phyloP scores from a whole-genome alignment of 2,888 invertebrate genomes.

The Nipponacmea schrenckii region DNA sequence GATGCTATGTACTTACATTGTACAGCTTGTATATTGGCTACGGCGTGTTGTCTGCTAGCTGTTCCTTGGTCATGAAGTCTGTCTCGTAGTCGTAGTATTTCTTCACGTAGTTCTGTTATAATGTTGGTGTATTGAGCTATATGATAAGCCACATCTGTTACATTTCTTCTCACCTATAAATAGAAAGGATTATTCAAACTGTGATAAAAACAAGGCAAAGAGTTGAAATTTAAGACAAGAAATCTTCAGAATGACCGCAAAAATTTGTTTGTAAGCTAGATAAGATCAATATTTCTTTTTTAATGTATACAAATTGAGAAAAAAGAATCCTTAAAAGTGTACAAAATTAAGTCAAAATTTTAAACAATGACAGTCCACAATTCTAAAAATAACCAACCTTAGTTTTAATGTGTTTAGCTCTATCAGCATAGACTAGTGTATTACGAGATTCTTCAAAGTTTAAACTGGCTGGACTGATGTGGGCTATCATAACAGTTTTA shows the following conservation, averaged over 20 bases:
- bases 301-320: no score
- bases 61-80: slow-evolving; percentile 53
- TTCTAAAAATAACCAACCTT: slow-evolving; percentile 73
- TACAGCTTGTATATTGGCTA: slow-evolving; percentile 54
- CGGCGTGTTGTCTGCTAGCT: slow-evolving; percentile 41
- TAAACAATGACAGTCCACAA: background rate
- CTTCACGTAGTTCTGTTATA: slow-evolving; percentile 84
- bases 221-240: no score
- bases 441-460: slow-evolving; percentile 93
- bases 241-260: no score
- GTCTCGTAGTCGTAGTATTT: slow-evolving; percentile 73
- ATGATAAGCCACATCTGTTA: slow-evolving; percentile 79
- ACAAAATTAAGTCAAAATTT: background rate
- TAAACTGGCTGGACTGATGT: slow-evolving; percentile 84
- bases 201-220: no score
- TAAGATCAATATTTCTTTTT: no score
- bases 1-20: slow-evolving; percentile 45
- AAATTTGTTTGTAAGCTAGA: no score
- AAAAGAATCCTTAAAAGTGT: no score
- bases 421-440: slow-evolving; percentile 91
- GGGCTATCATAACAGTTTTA: slow-evolving; percentile 96
- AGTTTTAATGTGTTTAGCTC: slow-evolving; percentile 93
- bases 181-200: no score
- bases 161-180: slow-evolving; percentile 75
- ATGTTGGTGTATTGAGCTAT: slow-evolving; percentile 87